phyloP scores from a whole-genome alignment of 2,888 invertebrate species.

The Pachymerium ferrugineum region DNA sequence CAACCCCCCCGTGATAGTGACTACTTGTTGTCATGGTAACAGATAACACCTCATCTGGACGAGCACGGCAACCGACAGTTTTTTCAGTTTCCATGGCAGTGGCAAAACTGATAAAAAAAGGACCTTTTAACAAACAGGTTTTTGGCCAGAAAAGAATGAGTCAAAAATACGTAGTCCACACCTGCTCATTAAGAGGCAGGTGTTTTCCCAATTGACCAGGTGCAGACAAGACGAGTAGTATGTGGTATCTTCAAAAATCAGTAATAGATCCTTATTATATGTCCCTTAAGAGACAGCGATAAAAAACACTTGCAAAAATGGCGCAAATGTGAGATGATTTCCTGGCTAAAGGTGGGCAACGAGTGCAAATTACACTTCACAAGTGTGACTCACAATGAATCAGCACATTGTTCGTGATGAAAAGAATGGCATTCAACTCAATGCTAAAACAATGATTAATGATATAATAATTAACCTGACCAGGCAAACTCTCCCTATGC shows the following conservation, averaged over 20 bases:
- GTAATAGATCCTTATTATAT: neutral
- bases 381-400: neutral
- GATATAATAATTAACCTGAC: neutral
- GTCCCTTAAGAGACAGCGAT: neutral
- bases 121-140: neutral
- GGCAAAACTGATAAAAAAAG: neutral
- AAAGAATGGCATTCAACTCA: neutral
- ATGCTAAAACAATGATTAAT: constrained; percentile 4
- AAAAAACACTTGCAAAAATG: neutral
- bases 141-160: neutral
- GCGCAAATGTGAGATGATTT: no score
- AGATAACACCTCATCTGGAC: neutral
- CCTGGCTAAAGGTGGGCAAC: neutral
- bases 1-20: neutral
- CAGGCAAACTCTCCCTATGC: neutral
- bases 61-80: neutral
- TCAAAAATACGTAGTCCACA: neutral
- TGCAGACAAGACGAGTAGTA: neutral
- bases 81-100: neutral
- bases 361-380: neutral
- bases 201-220: neutral
- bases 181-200: constrained; percentile 9
- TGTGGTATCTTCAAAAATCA: no score
- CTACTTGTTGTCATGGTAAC: neutral
- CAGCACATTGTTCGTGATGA: neutral